A percentile compares a stretch with the other conserved stretches of the same genome.
These are phyloP conservation scores for Selenia dentaria DNA, from an alignment of 2,888 invertebrate species.

Conservation along the genomic window DNA sequence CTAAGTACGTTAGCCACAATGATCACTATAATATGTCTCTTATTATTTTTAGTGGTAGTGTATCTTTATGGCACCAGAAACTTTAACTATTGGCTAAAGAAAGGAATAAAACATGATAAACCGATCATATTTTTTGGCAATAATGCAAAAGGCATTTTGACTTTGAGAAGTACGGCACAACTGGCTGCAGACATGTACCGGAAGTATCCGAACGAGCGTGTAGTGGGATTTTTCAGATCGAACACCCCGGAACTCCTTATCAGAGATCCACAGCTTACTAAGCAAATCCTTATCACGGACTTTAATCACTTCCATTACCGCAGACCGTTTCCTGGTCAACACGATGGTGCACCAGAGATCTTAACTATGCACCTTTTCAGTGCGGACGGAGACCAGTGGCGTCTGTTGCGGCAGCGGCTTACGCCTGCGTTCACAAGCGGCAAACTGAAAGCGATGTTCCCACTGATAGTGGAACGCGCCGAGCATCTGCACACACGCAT, in stretches of 20 bases:
- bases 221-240: conserved; percentile 57
- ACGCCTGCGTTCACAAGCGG: conserved; percentile 62
- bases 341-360: conserved; percentile 40
- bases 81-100: conserved; percentile 51
- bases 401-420: conserved; percentile 58
- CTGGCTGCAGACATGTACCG: conserved; percentile 46
- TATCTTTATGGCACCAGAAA: conserved; percentile 4
- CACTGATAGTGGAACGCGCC: too few relatives aligned
- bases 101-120: conserved; percentile 50
- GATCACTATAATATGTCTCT: neutral
- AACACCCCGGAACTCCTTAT: conserved; percentile 53
- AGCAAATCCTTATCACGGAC: conserved; percentile 49
- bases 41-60: neutral
- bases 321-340: neutral
- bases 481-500: too few relatives aligned
- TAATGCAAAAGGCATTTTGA: conserved; percentile 3
- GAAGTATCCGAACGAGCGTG: conserved; percentile 56
- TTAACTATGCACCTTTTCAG: conserved; percentile 51
- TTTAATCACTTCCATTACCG: conserved; percentile 44
- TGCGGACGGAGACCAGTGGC: conserved; percentile 54
- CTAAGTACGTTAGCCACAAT: too few relatives aligned
- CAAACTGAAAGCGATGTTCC: too few relatives aligned
- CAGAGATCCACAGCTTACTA: conserved; percentile 54
- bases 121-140: conserved; percentile 54
- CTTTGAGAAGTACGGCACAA: conserved; percentile 40